Evolutionary conservation across 2,888 invertebrate genomes (phyloP).

Genomic region (Abscondita cerata): DNA sequence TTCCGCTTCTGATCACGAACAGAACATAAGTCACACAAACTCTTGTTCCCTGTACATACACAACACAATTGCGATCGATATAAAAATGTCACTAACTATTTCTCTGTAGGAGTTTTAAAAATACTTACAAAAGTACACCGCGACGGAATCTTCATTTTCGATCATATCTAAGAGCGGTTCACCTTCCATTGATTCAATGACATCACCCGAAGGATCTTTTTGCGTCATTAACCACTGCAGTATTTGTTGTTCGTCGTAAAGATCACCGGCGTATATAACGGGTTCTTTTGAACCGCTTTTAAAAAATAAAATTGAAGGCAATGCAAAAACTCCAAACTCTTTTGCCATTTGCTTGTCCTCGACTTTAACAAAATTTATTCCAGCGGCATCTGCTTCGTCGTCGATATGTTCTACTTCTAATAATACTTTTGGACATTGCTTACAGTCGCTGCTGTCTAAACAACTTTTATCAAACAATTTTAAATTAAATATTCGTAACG

Average conservation of each 20-base stretch:
- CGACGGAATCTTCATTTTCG: constrained; percentile 80
- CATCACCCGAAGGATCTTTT: constrained; percentile 90
- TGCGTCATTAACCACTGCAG: constrained; percentile 90
- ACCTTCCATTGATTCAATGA: constrained; percentile 88
- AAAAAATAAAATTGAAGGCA: constrained; percentile 91
- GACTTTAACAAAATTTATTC: constrained; percentile 92
- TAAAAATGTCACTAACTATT: not conserved
- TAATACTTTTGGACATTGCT: constrained; percentile 88
- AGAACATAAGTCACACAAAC: constrained; percentile 85
- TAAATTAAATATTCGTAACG: too few relatives aligned
- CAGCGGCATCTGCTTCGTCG: constrained; percentile 89
- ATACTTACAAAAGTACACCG: constrained; percentile 92
- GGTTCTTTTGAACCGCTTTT: constrained; percentile 87
- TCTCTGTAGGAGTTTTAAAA: not conserved
- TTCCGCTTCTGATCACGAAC: constrained; percentile 79
- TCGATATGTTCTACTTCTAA: constrained; percentile 92
- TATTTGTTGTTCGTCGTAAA: constrained; percentile 86
- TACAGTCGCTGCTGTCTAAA: constrained; percentile 94
- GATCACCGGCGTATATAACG: constrained; percentile 88
- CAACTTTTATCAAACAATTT: too few relatives aligned
- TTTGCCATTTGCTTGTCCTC: constrained; percentile 88
- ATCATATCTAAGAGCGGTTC: constrained; percentile 78
- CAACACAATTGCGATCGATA: constrained; percentile 10
- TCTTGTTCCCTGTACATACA: constrained; percentile 81
- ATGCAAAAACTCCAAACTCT: constrained; percentile 86